phyloP scores from a whole-genome alignment of 2,888 invertebrate species.

The Synergus japonicus region DNA sequence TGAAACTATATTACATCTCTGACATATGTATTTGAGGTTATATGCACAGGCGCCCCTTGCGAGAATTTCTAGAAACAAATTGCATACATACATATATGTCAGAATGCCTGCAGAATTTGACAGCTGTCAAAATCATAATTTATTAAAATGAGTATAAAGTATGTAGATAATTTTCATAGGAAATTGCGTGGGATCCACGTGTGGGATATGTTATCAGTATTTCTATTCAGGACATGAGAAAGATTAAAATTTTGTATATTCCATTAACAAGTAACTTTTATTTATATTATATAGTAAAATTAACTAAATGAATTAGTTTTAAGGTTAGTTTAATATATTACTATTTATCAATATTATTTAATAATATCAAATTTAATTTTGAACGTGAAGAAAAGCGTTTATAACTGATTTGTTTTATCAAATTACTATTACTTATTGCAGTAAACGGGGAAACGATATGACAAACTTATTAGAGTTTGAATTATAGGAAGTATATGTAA shows the following conservation, averaged over 20 bases:
- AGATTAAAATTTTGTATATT: background rate
- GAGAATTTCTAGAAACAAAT: background rate
- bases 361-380: background rate
- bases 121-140: background rate
- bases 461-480: background rate
- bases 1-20: too few relatives aligned
- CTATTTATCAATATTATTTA: background rate
- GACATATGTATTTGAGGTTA: too few relatives aligned
- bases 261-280: background rate
- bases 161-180: background rate
- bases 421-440: too few relatives aligned
- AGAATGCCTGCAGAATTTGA: background rate
- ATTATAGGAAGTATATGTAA: too few relatives aligned
- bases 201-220: background rate
- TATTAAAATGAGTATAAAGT: background rate
- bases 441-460: background rate
- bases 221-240: background rate
- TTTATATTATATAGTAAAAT: background rate
- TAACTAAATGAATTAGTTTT: background rate
- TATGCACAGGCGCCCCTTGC: background rate
- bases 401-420: background rate
- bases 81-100: background rate
- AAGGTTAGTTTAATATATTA: background rate
- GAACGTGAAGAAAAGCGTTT: background rate
- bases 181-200: background rate